Evolutionary conservation across 92 coral and sea anemone species (phyloP), one percentile per base, ranked within the genome.

Genomic region (Umimayanthus chanpuru): DNA sequence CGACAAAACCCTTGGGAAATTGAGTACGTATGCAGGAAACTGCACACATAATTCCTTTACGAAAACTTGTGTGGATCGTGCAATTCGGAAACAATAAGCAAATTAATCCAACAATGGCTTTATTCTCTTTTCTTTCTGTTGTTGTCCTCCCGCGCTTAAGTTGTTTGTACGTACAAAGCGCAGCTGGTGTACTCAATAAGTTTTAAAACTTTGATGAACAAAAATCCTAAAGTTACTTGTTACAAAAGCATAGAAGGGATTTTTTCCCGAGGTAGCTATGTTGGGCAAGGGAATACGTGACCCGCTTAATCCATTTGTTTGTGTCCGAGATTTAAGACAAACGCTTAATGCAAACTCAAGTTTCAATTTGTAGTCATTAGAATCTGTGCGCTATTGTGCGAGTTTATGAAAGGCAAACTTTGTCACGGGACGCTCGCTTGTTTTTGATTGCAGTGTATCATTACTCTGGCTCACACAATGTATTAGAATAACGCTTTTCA

Each of bases 221-320:
- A 11, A 26, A 55, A 29, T 18, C 58, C 20, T 14, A 12, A 1
- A 53, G 58, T 12, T 11, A 53, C 4, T 53, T 53, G 58, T 53
- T 53, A 53, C 20, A 53, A 53, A 53, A 79, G 55, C 16, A n/a
- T 47, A 7, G 3, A 6, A 28, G 4, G 9, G 11, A 43, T n/a
- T 53, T 56, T 32, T 53, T 80, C 18, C 26, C 4, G 61, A 30
- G 4, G 44, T 20, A 53, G 38, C 32, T 9, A 25, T 6, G 20
- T 78, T n/a, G 25, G 47, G 64, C 53, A 29, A 15, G 41, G 58
- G 41, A 30, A 68, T 83, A 83, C 87, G 87, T 83, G 87, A 83
- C 87, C 55, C 86, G 64, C 41, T 11, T 43, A 83, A 70, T 83
- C 28, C 44, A 25, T 43, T 28, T 83, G 78, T 83, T 83, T 83